These are phyloP conservation scores for Pterocles burchelli DNA, from an alignment of 2,113 vertebrate genomes.

Conservation along the genomic window DNA sequence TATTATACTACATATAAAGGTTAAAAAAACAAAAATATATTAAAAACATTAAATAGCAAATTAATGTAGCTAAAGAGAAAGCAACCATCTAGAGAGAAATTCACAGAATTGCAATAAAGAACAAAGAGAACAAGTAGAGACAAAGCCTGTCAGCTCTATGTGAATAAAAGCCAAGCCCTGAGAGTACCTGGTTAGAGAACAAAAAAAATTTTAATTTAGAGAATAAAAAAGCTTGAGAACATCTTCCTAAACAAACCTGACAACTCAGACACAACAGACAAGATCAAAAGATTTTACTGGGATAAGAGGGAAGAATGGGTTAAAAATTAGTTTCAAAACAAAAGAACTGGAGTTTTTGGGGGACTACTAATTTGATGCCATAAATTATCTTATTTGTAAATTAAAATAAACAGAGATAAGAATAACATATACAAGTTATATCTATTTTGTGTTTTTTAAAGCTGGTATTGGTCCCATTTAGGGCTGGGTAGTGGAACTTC, in stretches of 20 bases:
- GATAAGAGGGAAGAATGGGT: neutral
- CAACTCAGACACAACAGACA: neutral
- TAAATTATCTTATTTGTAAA: neutral
- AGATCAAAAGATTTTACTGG: neutral
- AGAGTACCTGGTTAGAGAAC: neutral
- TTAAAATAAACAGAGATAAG: neutral
- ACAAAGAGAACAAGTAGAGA: neutral
- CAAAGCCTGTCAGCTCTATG: neutral
- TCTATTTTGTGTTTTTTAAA: neutral
- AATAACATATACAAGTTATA: neutral
- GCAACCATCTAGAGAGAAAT: neutral
- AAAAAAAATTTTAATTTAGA: neutral
- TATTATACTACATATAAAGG: neutral
- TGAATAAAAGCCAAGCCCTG: neutral
- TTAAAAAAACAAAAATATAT: neutral
- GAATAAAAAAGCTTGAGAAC: neutral
- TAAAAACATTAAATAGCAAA: neutral
- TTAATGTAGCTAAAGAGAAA: neutral
- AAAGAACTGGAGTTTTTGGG: neutral
- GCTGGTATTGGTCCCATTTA: neutral
- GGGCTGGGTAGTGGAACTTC: neutral
- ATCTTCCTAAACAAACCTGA: neutral
- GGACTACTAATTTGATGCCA: neutral
- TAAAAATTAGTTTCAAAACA: neutral
- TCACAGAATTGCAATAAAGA: neutral